Evolutionary conservation across 2,113 vertebrate genomes (phyloP), one percentile per base, ranked within the genome.

Genomic region (Calidris pygmaea): DNA sequence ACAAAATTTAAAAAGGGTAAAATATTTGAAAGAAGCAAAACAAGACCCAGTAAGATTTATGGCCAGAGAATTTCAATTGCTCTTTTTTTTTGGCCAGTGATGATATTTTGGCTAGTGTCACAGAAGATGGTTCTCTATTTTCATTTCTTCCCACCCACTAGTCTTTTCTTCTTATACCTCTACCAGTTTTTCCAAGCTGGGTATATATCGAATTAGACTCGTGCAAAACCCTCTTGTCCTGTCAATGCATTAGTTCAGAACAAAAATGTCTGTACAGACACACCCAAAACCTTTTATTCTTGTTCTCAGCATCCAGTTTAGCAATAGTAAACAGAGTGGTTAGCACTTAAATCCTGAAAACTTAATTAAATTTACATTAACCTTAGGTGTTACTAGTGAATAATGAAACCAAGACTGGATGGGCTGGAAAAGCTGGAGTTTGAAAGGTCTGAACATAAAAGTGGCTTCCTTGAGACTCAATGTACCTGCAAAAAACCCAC

Each of bases 361-460:
- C 52, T 78, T 68, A 90, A 86, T 92, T 81, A 89, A 84, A 77
- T 67, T 75, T 52, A 88, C 20, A 94, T 90, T 81, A 96, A 86
- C 12, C 18, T 68, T 66, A 76, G 45, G 29, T 66, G 12, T 58
- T 87, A 81, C 50, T 58, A 68, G 35, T 60, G 60, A 88, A 87
- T 71, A 78, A 95, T 67, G 37, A 73, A 88, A 86, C 23, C 16
- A 72, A 72, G 76, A 41, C 34, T 90, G 52, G 63, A 63, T 56
- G 53, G 39, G 43, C 39, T 72, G 48, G 53, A 93, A 93, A 83
- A 81, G 56, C 43, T 66, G 41, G 47, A 56, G 10, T 68, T 75
- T 82, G 43, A 86, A 86, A 90, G 19, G 12, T 13, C 43, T 71
- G 35, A 86, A 90, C 5, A 90, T 43, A 85, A 85, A 76, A 90